Evolutionary conservation across 2,797 vertebrate genomes (phyloP), one percentile per base, ranked within the genome.

Genomic region (Scolopax rusticola): DNA sequence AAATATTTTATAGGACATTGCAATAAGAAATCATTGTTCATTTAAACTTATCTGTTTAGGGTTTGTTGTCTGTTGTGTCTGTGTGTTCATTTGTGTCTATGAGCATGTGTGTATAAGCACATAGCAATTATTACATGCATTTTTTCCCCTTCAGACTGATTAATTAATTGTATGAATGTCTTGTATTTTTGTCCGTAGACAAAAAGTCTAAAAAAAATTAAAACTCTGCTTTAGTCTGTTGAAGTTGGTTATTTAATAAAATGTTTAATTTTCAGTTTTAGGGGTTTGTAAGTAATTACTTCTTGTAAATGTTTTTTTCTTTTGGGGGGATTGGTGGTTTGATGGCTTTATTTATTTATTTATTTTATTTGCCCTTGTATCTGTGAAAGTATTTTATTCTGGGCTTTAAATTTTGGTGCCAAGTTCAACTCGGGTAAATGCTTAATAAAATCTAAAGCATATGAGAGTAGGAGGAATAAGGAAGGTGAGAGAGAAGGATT

Each of bases 401-500:
- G 41, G 12, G 21, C 32, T 90, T 87, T 51, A 40, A 48, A 43
- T 80, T 83, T 85, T 67, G 63, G 17, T 90, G 54, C 86, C 33
- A 68, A 89, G 59, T 94, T 92, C 87, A 93, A n/a, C 45, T 94
- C 68, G 47, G 84, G 92, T 92, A 89, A 94, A 80, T 83, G 23
- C 64, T 92, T 68, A 80, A 40, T 70, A 47, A 85, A 93, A 80
- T 69, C 3, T 75, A 51, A 91, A 92, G 50, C 45, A 24, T 74
- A 13, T 91, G 64, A 30, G 41, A 88, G 20, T 60, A 83, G 48
- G 57, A 93, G 33, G 45, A 84, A 53, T 45, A 86, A 14, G 21
- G 47, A 88, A 64, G 32, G 65, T 85, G 33, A 77, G 78, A 84
- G 57, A 67, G 56, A 89, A 89, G 43, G 57, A 71, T 92, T 95